These are phyloP conservation scores for Leptobrachium leishanense DNA, from an alignment of 2,113 vertebrate species.

Conservation along the genomic window DNA sequence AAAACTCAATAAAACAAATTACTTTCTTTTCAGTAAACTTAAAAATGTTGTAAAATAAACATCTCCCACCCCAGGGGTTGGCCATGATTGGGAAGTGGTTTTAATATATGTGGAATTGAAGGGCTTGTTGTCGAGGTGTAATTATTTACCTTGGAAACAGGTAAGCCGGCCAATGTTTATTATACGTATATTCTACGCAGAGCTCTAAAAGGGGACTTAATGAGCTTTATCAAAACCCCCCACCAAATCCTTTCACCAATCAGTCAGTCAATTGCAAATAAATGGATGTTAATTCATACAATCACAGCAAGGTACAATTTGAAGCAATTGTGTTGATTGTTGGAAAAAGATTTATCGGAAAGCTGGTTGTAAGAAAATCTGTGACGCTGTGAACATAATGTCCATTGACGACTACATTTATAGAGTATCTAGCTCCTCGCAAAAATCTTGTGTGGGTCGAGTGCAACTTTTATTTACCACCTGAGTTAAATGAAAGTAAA, in stretches of 20 bases:
- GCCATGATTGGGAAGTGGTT: not conserved
- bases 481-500: too few species aligned
- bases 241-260: not conserved
- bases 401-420: too few species aligned
- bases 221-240: not conserved
- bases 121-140: not conserved
- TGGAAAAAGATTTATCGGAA: not conserved
- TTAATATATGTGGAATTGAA: not conserved
- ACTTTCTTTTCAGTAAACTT: too few species aligned
- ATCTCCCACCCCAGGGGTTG: not conserved
- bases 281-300: not conserved
- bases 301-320: slow-evolving; percentile 2
- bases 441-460: too few species aligned
- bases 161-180: not conserved
- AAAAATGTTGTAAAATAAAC: not conserved
- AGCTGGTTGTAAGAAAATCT: not conserved
- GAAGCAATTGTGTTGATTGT: slow-evolving; percentile 4
- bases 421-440: too few species aligned
- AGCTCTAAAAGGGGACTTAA: not conserved
- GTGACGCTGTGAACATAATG: too few species aligned
- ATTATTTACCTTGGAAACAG: slow-evolving; percentile 8
- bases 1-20: too few species aligned
- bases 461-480: too few species aligned
- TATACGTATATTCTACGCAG: not conserved
- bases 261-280: slow-evolving; percentile 13